phyloP scores from a whole-genome alignment of 2,888 invertebrate species.

The Craniophora ligustri region DNA sequence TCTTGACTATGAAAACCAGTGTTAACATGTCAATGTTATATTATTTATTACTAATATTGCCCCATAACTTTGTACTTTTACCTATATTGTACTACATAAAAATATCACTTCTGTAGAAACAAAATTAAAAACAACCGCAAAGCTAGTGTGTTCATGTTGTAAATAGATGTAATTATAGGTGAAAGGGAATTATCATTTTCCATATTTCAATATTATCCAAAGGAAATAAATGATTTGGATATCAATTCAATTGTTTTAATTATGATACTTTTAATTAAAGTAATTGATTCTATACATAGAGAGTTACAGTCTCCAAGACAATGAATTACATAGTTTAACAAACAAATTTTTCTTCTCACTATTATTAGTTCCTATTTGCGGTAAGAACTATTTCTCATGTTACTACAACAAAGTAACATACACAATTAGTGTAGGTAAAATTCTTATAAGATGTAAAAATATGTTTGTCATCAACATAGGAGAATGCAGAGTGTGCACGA shows the following conservation, averaged over 20 bases:
- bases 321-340: neutral
- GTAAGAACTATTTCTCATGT: too few relatives aligned
- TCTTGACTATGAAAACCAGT: slow-evolving; percentile 17
- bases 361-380: too few relatives aligned
- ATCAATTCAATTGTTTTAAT: slow-evolving; percentile 52
- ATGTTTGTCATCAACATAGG: too few relatives aligned
- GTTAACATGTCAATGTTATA: slow-evolving; percentile 23
- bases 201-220: slow-evolving; percentile 68
- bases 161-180: slow-evolving; percentile 61
- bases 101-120: slow-evolving; percentile 48
- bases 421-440: too few relatives aligned
- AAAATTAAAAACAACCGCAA: slow-evolving; percentile 55
- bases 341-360: too few relatives aligned
- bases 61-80: slow-evolving; percentile 55
- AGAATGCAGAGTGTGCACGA: too few relatives aligned
- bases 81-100: slow-evolving; percentile 49
- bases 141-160: slow-evolving; percentile 62
- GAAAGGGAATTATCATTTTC: slow-evolving; percentile 61
- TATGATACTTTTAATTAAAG: slow-evolving; percentile 2
- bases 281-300: neutral
- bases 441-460: too few relatives aligned
- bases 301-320: neutral
- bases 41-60: slow-evolving; percentile 23
- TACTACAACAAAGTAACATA: too few relatives aligned
- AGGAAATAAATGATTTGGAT: slow-evolving; percentile 69